Base-by-base conservation (phyloP, 2,888 invertebrate genomes). In the Buathra laborator region DNA sequence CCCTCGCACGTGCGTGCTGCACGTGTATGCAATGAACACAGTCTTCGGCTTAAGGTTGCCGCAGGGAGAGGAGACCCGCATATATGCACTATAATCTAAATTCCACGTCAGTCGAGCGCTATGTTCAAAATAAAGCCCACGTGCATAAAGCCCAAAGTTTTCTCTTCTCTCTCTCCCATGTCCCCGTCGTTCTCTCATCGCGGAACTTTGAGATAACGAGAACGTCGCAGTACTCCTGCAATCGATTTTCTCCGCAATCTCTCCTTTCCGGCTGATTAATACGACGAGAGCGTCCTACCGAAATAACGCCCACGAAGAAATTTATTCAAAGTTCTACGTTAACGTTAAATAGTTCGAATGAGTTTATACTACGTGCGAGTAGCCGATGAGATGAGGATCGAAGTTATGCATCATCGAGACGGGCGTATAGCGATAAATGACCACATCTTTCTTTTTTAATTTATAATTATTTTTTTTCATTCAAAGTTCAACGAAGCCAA, bases 211-310 rank as follows among this genome's bases (percentile, higher is more conserved):
- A 64, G 62, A 64, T 3, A 64, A 32, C 46, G 32, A 75, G 14
- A 29, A 62, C 59, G 59, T 62, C 24, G 32, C 59, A n/a, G n/a
- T n/a, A 62, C 29, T n/a, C 29, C 29, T 29, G 64, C 48, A 48
- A 75, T 75, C 74, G 74, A 75, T 64, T 75, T 64, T 62, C 62
- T 3, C 32, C 64, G 32, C 62, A 75, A 75, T 75, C 74, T 75
- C 74, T 75, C 48, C 29, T 32, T 74, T 10, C 29, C 16, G 6
- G 46, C 12, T 75, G 44, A 44, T 46, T 12, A 48, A 19, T 29
- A 37, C 44, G 37, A 64, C 48, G 64, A 29, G 14, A 7, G 59
- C 32, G 59, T 29, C 19, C 56, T 14, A 14, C 24, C 59, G 29
- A 59, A 59, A 14, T 12, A 37, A 29, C 29, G 4, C 29, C 24